These are phyloP conservation scores for Phengaris arion DNA, from an alignment of 2,888 invertebrate genomes.

Conservation along the genomic window DNA sequence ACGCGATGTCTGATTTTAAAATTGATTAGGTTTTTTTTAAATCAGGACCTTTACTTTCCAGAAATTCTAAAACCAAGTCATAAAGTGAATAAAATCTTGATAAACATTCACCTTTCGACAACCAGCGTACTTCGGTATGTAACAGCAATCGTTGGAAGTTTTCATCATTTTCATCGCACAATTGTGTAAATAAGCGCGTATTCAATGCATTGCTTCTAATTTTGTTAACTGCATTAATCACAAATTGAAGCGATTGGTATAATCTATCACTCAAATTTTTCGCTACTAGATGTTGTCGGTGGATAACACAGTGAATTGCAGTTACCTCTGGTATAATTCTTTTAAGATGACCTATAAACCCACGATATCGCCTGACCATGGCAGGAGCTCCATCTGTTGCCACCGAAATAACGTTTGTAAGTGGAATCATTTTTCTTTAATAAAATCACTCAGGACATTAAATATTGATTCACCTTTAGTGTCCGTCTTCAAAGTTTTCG, in stretches of 20 bases:
- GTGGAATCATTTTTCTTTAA: slow-evolving; percentile 36
- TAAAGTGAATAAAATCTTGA: slow-evolving; percentile 34
- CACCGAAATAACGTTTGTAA: slow-evolving; percentile 43
- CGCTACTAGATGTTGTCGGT: slow-evolving; percentile 38
- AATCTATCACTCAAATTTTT: slow-evolving; percentile 30
- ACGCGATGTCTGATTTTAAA: slow-evolving; percentile 52
- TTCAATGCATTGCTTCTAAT: too few relatives aligned
- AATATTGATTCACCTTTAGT: slow-evolving; percentile 33
- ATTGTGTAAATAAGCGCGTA: too few relatives aligned
- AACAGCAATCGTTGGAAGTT: too few relatives aligned
- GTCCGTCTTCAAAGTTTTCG: too few relatives aligned
- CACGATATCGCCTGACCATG: slow-evolving; percentile 42
- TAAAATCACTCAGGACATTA: slow-evolving; percentile 37
- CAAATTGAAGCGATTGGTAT: too few relatives aligned
- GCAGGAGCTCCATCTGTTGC: slow-evolving; percentile 35
- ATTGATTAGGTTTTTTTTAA: slow-evolving; percentile 46
- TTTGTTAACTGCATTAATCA: too few relatives aligned
- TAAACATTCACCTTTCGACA: slow-evolving; percentile 38
- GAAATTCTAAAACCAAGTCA: slow-evolving; percentile 37
- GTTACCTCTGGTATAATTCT: slow-evolving; percentile 41
- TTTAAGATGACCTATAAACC: slow-evolving; percentile 40
- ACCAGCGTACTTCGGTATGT: neutral
- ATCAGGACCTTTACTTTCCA: slow-evolving; percentile 31
- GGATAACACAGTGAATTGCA: slow-evolving; percentile 24
- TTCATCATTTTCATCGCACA: too few relatives aligned